These are phyloP conservation scores for Platynereis dumerilii DNA, from an alignment of 2,888 invertebrate species.

Conservation along the genomic window DNA sequence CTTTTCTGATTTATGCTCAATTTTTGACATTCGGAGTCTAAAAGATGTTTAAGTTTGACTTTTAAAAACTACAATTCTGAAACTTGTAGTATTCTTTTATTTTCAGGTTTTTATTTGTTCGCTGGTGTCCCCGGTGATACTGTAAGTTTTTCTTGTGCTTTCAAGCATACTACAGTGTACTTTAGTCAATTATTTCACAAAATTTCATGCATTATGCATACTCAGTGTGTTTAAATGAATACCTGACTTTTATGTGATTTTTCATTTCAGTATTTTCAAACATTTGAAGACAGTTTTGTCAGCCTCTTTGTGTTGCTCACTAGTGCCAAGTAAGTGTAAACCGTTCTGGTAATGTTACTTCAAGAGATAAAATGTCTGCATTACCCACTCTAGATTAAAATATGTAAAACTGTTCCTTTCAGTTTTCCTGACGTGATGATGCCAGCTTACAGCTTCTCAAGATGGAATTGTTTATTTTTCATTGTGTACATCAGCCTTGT, in stretches of 20 bases:
- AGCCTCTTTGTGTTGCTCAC: slow-evolving; percentile 89
- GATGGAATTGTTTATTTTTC: slow-evolving; percentile 86
- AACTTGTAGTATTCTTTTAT: slow-evolving; percentile 10
- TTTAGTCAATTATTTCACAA: too few relatives aligned
- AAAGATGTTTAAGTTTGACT: too few relatives aligned
- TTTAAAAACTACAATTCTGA: too few relatives aligned
- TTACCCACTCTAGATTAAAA: too few relatives aligned
- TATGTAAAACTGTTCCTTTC: slow-evolving; percentile 59
- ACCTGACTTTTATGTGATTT: neutral
- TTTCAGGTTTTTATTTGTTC: slow-evolving; percentile 77
- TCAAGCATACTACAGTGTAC: too few relatives aligned
- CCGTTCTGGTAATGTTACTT: neutral
- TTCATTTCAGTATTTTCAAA: slow-evolving; percentile 72
- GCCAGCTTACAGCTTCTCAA: slow-evolving; percentile 82
- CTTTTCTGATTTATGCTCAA: too few relatives aligned
- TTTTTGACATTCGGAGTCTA: too few relatives aligned
- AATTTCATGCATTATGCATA: too few relatives aligned
- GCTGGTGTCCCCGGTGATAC: slow-evolving; percentile 75
- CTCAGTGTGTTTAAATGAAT: too few relatives aligned
- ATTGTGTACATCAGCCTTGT: slow-evolving; percentile 84
- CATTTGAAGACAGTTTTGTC: slow-evolving; percentile 82
- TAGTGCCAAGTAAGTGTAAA: slow-evolving; percentile 85
- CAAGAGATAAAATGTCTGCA: too few relatives aligned
- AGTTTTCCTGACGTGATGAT: slow-evolving; percentile 94
- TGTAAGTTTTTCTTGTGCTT: slow-evolving; percentile 52